These are phyloP conservation scores for Luscinia megarhynchos DNA, from an alignment of 2,797 vertebrate species.

Conservation along the genomic window DNA sequence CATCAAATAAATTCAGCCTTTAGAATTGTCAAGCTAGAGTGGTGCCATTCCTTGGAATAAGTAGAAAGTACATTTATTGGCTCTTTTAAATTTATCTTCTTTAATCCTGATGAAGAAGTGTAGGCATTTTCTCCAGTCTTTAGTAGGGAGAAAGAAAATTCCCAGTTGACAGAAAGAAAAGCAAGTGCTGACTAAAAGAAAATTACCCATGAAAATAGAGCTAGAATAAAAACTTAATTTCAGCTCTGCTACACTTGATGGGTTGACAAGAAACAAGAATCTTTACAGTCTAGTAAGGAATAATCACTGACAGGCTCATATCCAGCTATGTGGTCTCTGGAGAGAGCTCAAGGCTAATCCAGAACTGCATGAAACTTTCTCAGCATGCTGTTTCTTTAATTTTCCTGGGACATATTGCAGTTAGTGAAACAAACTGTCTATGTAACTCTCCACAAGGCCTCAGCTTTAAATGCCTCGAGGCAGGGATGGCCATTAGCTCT, in stretches of 20 bases:
- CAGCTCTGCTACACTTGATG: not conserved
- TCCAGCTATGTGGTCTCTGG: not conserved
- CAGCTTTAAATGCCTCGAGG: not conserved
- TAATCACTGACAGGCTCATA: not conserved
- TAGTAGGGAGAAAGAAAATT: not conserved
- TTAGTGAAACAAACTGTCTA: not conserved
- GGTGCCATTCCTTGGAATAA: not conserved
- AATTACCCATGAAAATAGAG: not conserved
- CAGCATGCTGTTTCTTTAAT: not conserved
- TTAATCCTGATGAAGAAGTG: not conserved
- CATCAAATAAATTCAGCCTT: not conserved
- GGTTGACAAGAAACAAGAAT: not conserved
- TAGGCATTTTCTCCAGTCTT: not conserved
- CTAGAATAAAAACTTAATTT: not conserved
- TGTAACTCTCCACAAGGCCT: not conserved
- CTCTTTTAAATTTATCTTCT: not conserved
- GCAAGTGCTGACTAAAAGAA: not conserved
- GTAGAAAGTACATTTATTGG: not conserved
- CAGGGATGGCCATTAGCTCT: not conserved
- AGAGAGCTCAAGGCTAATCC: not conserved
- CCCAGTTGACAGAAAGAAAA: not conserved
- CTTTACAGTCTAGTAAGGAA: not conserved
- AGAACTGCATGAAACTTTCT: not conserved
- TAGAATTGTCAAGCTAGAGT: not conserved
- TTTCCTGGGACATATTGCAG: not conserved